Base-by-base conservation (phyloP, 2,888 invertebrate species). In the Cheilosia grossa region DNA sequence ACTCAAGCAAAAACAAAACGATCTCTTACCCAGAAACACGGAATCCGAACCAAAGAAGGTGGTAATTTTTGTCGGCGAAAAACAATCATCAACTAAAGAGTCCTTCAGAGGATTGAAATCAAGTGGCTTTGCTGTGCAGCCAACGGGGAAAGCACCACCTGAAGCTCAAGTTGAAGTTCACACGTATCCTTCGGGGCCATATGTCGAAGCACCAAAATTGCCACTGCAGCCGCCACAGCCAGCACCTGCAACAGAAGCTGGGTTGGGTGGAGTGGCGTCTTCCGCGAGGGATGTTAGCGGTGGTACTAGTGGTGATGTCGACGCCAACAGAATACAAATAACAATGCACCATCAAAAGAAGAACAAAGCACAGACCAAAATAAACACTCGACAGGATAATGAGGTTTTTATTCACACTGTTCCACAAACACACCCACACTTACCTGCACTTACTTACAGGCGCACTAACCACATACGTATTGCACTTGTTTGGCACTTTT, bases 151-250 rank as follows among this genome's bases (percentile, higher is more conserved):
- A 69, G 42, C 49, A 49, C 44, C 74, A 83, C 79, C 80, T 83
- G 79, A 74, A 79, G 74, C 80, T 74, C 74, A 74, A 70, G 80
- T 69, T 74, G 58, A 83, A 67, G 72, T 83, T 83, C 82, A 79
- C 82, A 82, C 82, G 63, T 63, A 63, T 73, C 44, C 72, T 40
- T 37, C 37, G 44, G 54, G 15, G 30, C 33, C 51, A 53, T 66
- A 63, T 56, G 58, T 64, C 21, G 69, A 42, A 67, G 56, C 42
- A 1, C 90, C 90, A 2, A 88, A 89, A 4, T 49, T 90, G 69
- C 89, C 90, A 3, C 73, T 87, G 9, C 88, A 89, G 7, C 87
- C 89, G 17, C 87, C 89, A 19, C 78, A 87, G 27, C 58, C 75
- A 61, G 67, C 86, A 4, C 75, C 87, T 58, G 86, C 89, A 53